Conservation (phyloP, 64 coral and sea anemone genomes). For the Hydrozoanthus tunicans region DNA sequence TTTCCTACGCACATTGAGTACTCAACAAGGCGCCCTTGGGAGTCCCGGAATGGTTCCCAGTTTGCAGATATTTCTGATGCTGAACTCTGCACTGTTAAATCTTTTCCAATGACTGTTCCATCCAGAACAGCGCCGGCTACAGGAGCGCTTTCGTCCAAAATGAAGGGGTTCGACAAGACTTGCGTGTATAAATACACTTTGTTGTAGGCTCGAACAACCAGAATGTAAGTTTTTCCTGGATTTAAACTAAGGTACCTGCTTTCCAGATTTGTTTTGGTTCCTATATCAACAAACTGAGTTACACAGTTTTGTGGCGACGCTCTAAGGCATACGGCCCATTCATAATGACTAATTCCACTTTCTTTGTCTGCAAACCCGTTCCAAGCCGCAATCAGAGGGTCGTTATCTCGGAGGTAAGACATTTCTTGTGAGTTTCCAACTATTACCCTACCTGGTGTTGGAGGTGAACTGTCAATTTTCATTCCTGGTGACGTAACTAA, state of each 20-base stretch:
- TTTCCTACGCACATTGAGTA: constrained; percentile 59
- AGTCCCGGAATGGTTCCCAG: constrained; percentile 58
- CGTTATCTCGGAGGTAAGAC: constrained; percentile 13
- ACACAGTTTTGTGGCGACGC: constrained; percentile 24
- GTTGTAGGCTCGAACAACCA: constrained; percentile 50
- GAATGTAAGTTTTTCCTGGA: constrained; percentile 26
- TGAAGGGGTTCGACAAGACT: constrained; percentile 31
- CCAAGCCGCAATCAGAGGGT: constrained; percentile 27
- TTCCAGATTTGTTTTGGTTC: constrained; percentile 32
- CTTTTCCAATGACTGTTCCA: constrained; percentile 4
- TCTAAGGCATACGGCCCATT: constrained; percentile 39
- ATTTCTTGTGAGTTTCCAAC: constrained; percentile 22
- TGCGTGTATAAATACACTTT: constrained; percentile 13
- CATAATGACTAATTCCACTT: constrained; percentile 47
- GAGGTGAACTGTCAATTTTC: constrained; percentile 43
- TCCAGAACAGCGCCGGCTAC: constrained; percentile 41
- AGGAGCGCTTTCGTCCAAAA: constrained; percentile 50
- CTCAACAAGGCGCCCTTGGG: constrained; percentile 49
- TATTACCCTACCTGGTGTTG: neutral
- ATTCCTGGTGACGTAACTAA: constrained; percentile 21
- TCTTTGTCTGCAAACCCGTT: constrained; percentile 44
- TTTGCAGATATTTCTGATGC: constrained; percentile 35
- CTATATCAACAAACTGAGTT: constrained; percentile 12
- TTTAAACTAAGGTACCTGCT: constrained; percentile 29
- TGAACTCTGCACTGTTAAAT: constrained; percentile 41